These are phyloP conservation scores for Lycaon pictus DNA, from an alignment of 2,113 vertebrate genomes.

Conservation along the genomic window DNA sequence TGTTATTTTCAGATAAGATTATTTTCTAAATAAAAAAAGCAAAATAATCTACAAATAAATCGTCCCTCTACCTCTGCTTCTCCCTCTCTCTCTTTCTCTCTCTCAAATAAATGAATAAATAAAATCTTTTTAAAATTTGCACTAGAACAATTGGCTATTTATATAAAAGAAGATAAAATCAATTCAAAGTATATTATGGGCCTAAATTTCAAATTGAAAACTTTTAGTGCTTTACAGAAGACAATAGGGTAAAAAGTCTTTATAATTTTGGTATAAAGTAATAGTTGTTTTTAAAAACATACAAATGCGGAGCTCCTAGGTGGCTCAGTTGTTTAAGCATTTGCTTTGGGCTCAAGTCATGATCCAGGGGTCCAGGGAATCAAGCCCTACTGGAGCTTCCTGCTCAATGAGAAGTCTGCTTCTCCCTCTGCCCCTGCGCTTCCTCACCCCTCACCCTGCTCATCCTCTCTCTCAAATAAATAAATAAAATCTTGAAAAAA, in stretches of 20 bases:
- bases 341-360: background rate
- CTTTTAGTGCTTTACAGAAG: background rate
- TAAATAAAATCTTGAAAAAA: background rate
- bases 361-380: background rate
- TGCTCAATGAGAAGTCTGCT: background rate
- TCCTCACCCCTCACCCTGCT: background rate
- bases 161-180: background rate
- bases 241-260: background rate
- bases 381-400: no score
- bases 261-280: background rate
- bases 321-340: background rate
- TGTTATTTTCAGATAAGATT: background rate
- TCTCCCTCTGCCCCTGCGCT: background rate
- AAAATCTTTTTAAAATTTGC: background rate
- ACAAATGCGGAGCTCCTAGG: background rate
- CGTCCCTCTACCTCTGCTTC: background rate
- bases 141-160: background rate
- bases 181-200: background rate
- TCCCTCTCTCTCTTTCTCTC: background rate
- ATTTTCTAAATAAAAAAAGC: background rate
- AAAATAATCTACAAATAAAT: background rate
- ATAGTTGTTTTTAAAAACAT: background rate
- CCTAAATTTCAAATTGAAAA: background rate
- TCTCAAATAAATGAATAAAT: background rate
- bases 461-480: background rate